These are phyloP conservation scores for Margarornis squamiger DNA, from an alignment of 2,797 vertebrate species.

Conservation along the genomic window DNA sequence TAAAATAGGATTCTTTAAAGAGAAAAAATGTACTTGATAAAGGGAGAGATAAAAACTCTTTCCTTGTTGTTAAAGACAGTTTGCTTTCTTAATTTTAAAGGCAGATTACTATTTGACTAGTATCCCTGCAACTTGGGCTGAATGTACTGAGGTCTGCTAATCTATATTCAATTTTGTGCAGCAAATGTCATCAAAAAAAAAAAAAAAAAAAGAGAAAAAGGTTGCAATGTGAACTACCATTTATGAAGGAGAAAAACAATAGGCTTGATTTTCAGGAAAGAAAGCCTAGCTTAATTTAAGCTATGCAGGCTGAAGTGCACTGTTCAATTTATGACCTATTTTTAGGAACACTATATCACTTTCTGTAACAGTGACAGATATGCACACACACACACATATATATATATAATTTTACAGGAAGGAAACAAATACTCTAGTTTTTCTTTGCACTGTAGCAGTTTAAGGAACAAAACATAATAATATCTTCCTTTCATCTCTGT, in stretches of 20 bases:
- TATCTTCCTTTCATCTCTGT: background rate
- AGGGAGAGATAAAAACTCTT: background rate
- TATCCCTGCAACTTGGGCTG: background rate
- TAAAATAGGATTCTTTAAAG: background rate
- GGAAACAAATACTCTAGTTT: constrained; percentile 14
- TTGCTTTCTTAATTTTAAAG: background rate
- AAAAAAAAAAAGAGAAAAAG: background rate
- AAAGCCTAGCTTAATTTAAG: background rate
- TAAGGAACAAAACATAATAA: background rate
- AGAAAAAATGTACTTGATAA: background rate
- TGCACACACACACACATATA: background rate
- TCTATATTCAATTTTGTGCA: background rate
- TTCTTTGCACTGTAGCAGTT: background rate
- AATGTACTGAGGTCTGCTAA: background rate
- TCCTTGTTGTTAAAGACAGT: background rate
- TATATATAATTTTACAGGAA: background rate
- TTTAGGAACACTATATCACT: constrained; percentile 11
- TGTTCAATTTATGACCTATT: constrained; percentile 3
- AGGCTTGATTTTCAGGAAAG: background rate
- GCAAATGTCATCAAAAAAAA: background rate
- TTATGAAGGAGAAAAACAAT: constrained; percentile 18
- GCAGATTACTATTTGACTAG: background rate
- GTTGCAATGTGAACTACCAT: background rate
- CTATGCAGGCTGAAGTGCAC: background rate
- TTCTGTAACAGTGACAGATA: background rate